Percentiles rank a stretch among this genome's conserved stretches.
phyloP scores from a whole-genome alignment of 64 coral and sea anemone species.

The Actinia equina region DNA sequence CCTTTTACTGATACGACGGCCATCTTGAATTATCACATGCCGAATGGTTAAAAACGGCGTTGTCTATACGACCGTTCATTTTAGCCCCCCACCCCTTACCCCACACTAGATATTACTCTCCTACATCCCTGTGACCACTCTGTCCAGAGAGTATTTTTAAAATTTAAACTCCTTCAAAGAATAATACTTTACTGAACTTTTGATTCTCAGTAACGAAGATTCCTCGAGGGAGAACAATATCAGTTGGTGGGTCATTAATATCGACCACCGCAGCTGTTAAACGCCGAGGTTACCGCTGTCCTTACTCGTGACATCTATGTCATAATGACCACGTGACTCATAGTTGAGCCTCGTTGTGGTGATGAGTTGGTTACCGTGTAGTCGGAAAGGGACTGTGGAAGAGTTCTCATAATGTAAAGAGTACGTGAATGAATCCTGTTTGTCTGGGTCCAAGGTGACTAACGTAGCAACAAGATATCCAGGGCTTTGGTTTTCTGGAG shows the following conservation, averaged over 20 bases:
- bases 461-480: too few species aligned
- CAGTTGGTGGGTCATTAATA: constrained; percentile 55
- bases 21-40: too few species aligned
- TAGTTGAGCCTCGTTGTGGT: constrained; percentile 58
- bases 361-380: constrained; percentile 33
- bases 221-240: constrained; percentile 46
- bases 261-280: constrained; percentile 45
- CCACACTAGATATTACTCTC: too few species aligned
- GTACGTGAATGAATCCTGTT: too few species aligned
- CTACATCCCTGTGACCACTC: too few species aligned
- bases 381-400: constrained; percentile 6
- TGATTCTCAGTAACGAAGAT: constrained; percentile 58
- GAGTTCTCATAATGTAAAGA: not conserved
- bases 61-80: too few species aligned
- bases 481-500: too few species aligned
- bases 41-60: too few species aligned
- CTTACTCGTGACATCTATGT: constrained; percentile 45
- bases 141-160: too few species aligned
- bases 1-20: too few species aligned
- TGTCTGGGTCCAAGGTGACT: too few species aligned
- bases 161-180: too few species aligned
- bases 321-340: constrained; percentile 27
- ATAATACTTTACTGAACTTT: constrained; percentile 17
- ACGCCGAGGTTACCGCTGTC: constrained; percentile 60
- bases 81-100: not conserved